These are phyloP conservation scores for Antheraea assamensis DNA, from an alignment of 2,888 invertebrate genomes.

Conservation along the genomic window DNA sequence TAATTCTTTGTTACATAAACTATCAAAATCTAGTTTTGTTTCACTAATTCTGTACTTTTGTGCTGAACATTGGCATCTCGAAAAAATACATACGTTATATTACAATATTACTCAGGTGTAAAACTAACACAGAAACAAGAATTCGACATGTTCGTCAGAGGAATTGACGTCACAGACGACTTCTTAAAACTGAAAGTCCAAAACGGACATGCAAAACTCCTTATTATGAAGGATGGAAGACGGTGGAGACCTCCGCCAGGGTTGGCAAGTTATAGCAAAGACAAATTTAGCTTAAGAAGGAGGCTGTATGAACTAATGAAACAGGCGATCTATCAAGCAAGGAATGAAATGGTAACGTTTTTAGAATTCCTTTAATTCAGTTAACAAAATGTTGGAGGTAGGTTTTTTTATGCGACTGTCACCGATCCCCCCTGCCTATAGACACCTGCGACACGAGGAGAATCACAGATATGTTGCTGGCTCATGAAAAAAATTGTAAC, in stretches of 20 bases:
- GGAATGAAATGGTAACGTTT: slow-evolving; percentile 48
- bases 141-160: slow-evolving; percentile 38
- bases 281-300: slow-evolving; percentile 36
- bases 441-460: too few relatives aligned
- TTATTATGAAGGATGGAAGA: slow-evolving; percentile 34
- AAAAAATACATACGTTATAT: not conserved
- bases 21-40: too few relatives aligned
- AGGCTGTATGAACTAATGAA: slow-evolving; percentile 58
- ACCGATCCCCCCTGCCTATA: too few relatives aligned
- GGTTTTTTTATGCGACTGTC: too few relatives aligned
- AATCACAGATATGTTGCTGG: too few relatives aligned
- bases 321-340: slow-evolving; percentile 55
- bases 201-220: slow-evolving; percentile 37
- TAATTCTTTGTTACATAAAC: too few relatives aligned
- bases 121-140: slow-evolving; percentile 36
- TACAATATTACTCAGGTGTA: slow-evolving; percentile 23
- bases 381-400: not conserved
- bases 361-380: not conserved
- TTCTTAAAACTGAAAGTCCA: slow-evolving; percentile 45
- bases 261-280: not conserved
- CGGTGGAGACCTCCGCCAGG: slow-evolving; percentile 37
- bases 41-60: too few relatives aligned
- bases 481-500: too few relatives aligned
- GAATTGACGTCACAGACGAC: slow-evolving; percentile 52
- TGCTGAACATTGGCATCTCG: too few relatives aligned